Evolutionary conservation across 2,797 vertebrate species (phyloP).

Genomic region (Siniperca undulata): DNA sequence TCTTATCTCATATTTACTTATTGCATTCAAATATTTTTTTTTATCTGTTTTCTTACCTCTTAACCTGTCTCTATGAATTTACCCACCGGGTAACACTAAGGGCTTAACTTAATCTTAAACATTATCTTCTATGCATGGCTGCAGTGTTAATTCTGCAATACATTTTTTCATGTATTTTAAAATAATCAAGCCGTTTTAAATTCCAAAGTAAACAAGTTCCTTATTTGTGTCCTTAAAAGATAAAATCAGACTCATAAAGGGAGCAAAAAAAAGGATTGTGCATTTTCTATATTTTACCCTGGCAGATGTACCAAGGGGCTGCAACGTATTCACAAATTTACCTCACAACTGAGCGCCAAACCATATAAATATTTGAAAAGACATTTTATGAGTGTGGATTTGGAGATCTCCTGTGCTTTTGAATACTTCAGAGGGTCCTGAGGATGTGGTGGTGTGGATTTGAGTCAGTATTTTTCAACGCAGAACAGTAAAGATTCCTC

Average conservation of each 20-base stretch:
- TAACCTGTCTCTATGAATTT: background rate
- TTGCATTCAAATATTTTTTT: background rate
- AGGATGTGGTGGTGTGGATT: constrained; percentile 14
- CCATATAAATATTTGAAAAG: constrained; percentile 61
- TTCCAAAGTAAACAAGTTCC: background rate
- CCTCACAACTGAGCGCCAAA: constrained; percentile 12
- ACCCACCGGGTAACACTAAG: background rate
- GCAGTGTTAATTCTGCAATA: background rate
- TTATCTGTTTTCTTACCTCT: background rate
- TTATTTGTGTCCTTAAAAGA: constrained; percentile 25
- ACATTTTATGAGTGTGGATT: constrained; percentile 46
- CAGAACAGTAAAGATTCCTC: constrained; percentile 10
- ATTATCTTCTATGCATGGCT: background rate
- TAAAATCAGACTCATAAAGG: constrained; percentile 29
- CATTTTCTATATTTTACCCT: constrained; percentile 50
- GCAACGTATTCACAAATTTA: constrained; percentile 49
- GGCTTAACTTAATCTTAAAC: background rate
- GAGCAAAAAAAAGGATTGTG: constrained; percentile 37
- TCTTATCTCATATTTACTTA: background rate
- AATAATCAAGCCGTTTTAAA: background rate
- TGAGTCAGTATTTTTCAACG: constrained; percentile 6
- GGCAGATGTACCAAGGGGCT: constrained; percentile 38
- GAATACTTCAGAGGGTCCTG: constrained; percentile 38
- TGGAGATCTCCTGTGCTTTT: constrained; percentile 34
- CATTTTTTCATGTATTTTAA: constrained; percentile 8